Evolutionary conservation across 2,113 vertebrate species (phyloP).

Genomic region (Dissostichus mawsoni): DNA sequence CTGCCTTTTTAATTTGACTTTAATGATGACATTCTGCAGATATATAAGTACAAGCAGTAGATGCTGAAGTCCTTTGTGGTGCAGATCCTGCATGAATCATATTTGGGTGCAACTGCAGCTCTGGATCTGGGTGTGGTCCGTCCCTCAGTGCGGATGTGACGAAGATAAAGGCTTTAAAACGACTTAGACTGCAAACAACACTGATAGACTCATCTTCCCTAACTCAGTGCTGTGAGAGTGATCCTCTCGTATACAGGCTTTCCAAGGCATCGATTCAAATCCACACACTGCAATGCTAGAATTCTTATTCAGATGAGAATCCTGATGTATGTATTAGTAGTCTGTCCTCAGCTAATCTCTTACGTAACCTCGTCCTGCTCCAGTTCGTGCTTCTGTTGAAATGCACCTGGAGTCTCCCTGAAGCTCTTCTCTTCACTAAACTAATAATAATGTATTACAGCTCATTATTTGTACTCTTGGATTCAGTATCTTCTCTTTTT

Average conservation of each 20-base stretch:
- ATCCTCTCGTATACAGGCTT: background rate
- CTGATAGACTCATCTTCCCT: background rate
- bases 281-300: background rate
- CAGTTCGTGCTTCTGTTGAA: constrained; percentile 34
- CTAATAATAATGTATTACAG: constrained; percentile 52
- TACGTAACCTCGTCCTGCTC: constrained; percentile 41
- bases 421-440: constrained; percentile 38
- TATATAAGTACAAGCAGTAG: background rate
- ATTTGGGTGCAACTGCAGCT: constrained; percentile 45
- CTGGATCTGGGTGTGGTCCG: constrained; percentile 60
- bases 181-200: background rate
- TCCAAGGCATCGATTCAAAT: background rate
- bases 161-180: background rate
- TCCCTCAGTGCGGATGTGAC: constrained; percentile 7
- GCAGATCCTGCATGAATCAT: constrained; percentile 52
- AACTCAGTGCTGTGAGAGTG: background rate
- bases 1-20: background rate
- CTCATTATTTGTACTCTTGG: constrained; percentile 50
- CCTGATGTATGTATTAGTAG: background rate
- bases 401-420: constrained; percentile 49
- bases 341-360: constrained; percentile 37
- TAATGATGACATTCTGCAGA: background rate
- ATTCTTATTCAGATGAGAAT: background rate
- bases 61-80: constrained; percentile 15
- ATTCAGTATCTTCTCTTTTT: constrained; percentile 43